Base-by-base conservation (phyloP, 2,113 vertebrate genomes). In the Corvus hawaiiensis region DNA sequence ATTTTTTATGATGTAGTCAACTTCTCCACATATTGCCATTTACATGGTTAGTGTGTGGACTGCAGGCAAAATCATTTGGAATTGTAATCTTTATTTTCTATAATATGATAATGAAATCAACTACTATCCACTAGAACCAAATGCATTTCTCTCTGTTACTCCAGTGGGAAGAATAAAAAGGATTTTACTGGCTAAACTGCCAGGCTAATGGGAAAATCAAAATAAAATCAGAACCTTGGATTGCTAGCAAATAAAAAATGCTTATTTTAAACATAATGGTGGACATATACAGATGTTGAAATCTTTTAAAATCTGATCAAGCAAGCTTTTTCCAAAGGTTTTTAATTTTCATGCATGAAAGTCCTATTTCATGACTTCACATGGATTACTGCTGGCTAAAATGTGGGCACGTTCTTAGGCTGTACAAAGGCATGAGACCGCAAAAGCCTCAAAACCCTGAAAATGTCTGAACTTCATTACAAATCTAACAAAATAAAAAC, bases 31-130 rank as follows among this genome's bases (percentile, higher is more conserved):
- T 78, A 82, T 33, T 85, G 55, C 62, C 44, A 39, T 86, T 96
- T 89, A 54, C 72, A 69, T 44, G 67, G 90, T 85, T 77, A 62
- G 82, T 87, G 86, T 76, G 79, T 39, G 55, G 87, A 94, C 69
- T 87, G 69, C 81, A 76, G 71, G 96, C 82, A 97, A 94, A 96
- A 94, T 93, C 23, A 81, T 82, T 78, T 78, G 86, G 89, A 93
- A 95, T 86, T 32, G n/a, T 76, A 91, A 94, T 77, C 49, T 77
- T 89, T 91, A 62, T 93, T 96, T 92, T 89, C 94, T 89, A 16
- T 90, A 93, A 90, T 92, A 90, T 75, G 83, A 74, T 92, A 96
- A 94, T 94, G 96, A 96, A 97, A 96, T 94, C 84, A 96, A 55
- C 62, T 58, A 30, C 46, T 82, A 87, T 89, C 83, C 66, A 33